phyloP scores from a whole-genome alignment of 2,888 invertebrate species.

The Amblyjoppa fuscipennis region DNA sequence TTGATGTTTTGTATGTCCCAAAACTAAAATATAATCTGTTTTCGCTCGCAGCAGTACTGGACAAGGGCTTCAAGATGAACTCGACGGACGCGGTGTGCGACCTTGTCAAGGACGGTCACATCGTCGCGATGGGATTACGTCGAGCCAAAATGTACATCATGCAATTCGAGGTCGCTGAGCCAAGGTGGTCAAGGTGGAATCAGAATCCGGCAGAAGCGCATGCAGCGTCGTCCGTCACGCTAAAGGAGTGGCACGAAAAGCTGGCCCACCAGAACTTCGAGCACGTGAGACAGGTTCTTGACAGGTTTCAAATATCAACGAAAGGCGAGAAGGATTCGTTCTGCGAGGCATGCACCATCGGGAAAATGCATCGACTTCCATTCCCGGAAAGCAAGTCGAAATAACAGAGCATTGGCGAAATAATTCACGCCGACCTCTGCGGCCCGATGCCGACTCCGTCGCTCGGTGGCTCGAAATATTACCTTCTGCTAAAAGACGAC shows the following conservation, averaged over 20 bases:
- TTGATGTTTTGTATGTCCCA: constrained; percentile 47
- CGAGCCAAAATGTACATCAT: constrained; percentile 35
- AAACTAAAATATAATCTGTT: constrained; percentile 47
- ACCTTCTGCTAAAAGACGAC: no score
- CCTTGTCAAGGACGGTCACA: constrained; percentile 4
- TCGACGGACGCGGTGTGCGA: constrained; percentile 17
- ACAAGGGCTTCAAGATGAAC: constrained; percentile 43
- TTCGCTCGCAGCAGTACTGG: constrained; percentile 43
- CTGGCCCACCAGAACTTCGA: constrained; percentile 63
- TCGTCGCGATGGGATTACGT: constrained; percentile 34
- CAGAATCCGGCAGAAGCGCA: neutral
- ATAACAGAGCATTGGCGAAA: constrained; percentile 49
- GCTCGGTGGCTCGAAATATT: no score
- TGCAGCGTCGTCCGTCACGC: constrained; percentile 16
- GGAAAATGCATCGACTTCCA: constrained; percentile 46
- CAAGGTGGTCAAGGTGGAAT: constrained; percentile 6
- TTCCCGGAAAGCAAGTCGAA: constrained; percentile 50
- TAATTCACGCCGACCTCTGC: constrained; percentile 68
- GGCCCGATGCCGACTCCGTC: constrained; percentile 58
- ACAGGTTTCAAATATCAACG: constrained; percentile 30
- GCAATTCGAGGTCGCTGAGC: constrained; percentile 32
- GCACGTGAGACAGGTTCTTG: constrained; percentile 54
- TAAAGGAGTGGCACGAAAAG: constrained; percentile 58
- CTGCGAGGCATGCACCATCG: constrained; percentile 45
- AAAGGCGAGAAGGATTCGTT: constrained; percentile 34